Evolutionary conservation across 2,888 invertebrate genomes (phyloP).

Genomic region (Ferdinandea cuprea): DNA sequence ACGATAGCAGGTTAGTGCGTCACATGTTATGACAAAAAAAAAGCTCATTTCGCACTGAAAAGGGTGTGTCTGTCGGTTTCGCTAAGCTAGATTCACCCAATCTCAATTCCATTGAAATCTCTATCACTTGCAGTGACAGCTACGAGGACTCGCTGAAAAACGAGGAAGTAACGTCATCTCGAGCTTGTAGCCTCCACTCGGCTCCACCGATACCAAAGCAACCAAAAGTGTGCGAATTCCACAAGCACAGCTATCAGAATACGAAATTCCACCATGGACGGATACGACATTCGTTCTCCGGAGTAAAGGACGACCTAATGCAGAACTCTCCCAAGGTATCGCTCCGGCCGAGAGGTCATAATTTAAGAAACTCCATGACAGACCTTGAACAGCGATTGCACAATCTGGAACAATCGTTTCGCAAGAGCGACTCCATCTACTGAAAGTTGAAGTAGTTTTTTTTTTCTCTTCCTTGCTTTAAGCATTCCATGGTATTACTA

Average conservation of each 20-base stretch:
- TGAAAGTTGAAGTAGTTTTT: conserved; percentile 33
- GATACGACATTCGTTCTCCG: conserved; percentile 82
- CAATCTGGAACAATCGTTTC: conserved; percentile 82
- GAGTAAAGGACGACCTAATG: conserved; percentile 82
- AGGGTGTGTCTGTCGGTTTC: neutral
- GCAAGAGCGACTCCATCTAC: conserved; percentile 80
- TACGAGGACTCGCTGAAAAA: conserved; percentile 91
- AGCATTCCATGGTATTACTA: conserved; percentile 55
- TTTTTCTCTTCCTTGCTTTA: neutral
- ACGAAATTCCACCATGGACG: conserved; percentile 80
- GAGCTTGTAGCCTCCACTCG: conserved; percentile 76
- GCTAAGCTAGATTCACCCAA: neutral
- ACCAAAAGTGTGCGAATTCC: conserved; percentile 67
- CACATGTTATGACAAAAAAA: neutral
- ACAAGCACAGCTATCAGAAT: conserved; percentile 80
- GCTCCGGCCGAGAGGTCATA: conserved; percentile 80
- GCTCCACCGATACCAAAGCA: conserved; percentile 64
- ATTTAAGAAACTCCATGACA: conserved; percentile 82
- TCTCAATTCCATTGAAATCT: conserved; percentile 15
- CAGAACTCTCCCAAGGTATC: conserved; percentile 81
- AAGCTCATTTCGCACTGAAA: conserved; percentile 39
- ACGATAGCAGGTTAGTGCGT: conserved; percentile 80
- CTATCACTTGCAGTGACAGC: conserved; percentile 85
- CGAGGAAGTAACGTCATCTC: conserved; percentile 76
- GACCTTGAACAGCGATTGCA: conserved; percentile 82